Conservation (phyloP, 2,888 invertebrate species). For the Drosophila demipolita region DNA sequence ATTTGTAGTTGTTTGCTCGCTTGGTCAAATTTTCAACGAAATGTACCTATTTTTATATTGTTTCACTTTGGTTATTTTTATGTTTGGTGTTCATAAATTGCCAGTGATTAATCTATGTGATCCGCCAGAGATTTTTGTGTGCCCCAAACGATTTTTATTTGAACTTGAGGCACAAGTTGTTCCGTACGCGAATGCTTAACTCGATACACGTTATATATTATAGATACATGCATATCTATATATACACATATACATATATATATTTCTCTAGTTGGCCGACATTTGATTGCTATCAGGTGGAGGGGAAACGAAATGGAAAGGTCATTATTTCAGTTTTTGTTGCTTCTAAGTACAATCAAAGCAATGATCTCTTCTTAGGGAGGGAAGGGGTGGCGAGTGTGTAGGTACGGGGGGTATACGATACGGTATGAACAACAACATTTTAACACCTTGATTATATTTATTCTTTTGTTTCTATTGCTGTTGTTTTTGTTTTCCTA, state of each 20-base stretch:
- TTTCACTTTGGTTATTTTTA: slow-evolving; percentile 59
- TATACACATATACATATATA: slow-evolving; percentile 18
- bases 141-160: slow-evolving; percentile 74
- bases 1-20: slow-evolving; percentile 23
- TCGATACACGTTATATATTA: slow-evolving; percentile 24
- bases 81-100: slow-evolving; percentile 67
- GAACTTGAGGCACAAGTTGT: slow-evolving; percentile 66
- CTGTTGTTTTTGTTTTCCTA: slow-evolving; percentile 8
- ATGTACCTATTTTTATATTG: slow-evolving; percentile 41
- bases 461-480: slow-evolving; percentile 15
- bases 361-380: slow-evolving; percentile 16
- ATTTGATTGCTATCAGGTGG: slow-evolving; percentile 48
- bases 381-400: background rate
- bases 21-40: slow-evolving; percentile 6
- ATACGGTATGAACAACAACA: slow-evolving; percentile 24
- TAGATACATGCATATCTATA: slow-evolving; percentile 10
- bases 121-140: slow-evolving; percentile 49
- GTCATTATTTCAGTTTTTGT: slow-evolving; percentile 48
- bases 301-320: background rate
- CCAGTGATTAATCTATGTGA: slow-evolving; percentile 76
- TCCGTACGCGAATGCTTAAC: slow-evolving; percentile 28
- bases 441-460: slow-evolving; percentile 53
- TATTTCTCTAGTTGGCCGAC: slow-evolving; percentile 30
- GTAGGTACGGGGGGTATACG: background rate
- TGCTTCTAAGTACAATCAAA: slow-evolving; percentile 58